phyloP scores from a whole-genome alignment of 2,113 vertebrate species.

The Cryptomyrus ogoouensis region DNA sequence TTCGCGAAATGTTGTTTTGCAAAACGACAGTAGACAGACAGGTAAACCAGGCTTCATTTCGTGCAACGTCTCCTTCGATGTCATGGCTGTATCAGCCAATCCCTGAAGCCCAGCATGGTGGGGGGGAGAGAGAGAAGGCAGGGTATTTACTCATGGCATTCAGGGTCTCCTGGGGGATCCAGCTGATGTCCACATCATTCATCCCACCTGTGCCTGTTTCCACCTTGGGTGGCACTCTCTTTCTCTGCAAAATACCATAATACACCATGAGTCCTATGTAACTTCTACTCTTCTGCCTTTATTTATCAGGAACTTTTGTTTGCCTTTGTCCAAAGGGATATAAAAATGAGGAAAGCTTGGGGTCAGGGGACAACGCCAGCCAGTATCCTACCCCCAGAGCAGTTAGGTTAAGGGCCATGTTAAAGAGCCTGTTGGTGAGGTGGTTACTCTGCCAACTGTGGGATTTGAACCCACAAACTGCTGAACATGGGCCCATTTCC shows the following conservation, averaged over 20 bases:
- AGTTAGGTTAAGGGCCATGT: background rate
- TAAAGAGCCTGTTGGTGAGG: background rate
- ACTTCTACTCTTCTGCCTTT: background rate
- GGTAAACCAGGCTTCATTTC: background rate
- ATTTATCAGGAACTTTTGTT: background rate
- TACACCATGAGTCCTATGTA: background rate
- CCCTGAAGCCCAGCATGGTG: background rate
- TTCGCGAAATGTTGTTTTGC: background rate
- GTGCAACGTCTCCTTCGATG: background rate
- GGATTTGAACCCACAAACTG: background rate
- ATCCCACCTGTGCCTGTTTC: conserved; percentile 60
- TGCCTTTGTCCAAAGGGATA: background rate
- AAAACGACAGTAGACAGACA: background rate
- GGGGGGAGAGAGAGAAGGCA: background rate
- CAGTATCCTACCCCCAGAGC: background rate
- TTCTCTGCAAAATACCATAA: conserved; percentile 49
- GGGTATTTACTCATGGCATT: conserved; percentile 61
- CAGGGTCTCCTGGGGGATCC: conserved; percentile 70
- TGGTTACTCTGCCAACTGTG: background rate
- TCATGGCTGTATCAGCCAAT: background rate
- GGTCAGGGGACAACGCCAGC: background rate
- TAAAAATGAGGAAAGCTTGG: background rate
- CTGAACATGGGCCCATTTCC: background rate
- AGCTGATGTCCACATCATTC: conserved; percentile 67
- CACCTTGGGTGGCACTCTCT: conserved; percentile 55